Evolutionary conservation across 2,888 invertebrate genomes (phyloP).

Genomic region (Pemphredon lugubris): DNA sequence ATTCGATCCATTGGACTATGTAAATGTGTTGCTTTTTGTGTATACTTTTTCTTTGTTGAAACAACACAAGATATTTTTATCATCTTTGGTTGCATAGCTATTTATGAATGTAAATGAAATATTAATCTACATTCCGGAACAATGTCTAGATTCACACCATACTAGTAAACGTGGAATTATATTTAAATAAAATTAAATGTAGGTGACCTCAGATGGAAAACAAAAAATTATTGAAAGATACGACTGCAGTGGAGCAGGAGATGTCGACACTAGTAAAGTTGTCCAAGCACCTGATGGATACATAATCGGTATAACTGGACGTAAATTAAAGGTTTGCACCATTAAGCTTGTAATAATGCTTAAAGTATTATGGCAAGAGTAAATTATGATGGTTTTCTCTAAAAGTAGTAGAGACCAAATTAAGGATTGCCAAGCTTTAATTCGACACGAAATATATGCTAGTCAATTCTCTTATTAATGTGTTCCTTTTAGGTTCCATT

Average conservation of each 20-base stretch:
- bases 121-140: too few relatives aligned
- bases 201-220: constrained; percentile 94
- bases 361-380: constrained; percentile 4
- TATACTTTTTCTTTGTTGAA: too few relatives aligned
- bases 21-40: too few relatives aligned
- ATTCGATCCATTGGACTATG: too few relatives aligned
- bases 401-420: background rate
- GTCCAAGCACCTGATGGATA: constrained; percentile 87
- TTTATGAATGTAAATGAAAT: too few relatives aligned
- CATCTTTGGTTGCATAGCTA: too few relatives aligned
- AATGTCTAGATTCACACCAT: too few relatives aligned
- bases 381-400: background rate
- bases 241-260: constrained; percentile 98
- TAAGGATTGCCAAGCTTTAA: background rate
- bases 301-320: constrained; percentile 93
- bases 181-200: too few relatives aligned
- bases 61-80: too few relatives aligned
- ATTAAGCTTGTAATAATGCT: too few relatives aligned
- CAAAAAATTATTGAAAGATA: constrained; percentile 96
- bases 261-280: constrained; percentile 94
- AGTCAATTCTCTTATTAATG: constrained; percentile 13
- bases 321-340: constrained; percentile 95
- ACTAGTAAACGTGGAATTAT: too few relatives aligned
- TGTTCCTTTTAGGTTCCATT: constrained; percentile 86
- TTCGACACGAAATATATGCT: constrained; percentile 1